A percentile compares a stretch with the other conserved stretches of the same genome.
Evolutionary conservation across 1,140 invertebrate genomes (phyloP).

Genomic region (Drosophila ananassae): DNA sequence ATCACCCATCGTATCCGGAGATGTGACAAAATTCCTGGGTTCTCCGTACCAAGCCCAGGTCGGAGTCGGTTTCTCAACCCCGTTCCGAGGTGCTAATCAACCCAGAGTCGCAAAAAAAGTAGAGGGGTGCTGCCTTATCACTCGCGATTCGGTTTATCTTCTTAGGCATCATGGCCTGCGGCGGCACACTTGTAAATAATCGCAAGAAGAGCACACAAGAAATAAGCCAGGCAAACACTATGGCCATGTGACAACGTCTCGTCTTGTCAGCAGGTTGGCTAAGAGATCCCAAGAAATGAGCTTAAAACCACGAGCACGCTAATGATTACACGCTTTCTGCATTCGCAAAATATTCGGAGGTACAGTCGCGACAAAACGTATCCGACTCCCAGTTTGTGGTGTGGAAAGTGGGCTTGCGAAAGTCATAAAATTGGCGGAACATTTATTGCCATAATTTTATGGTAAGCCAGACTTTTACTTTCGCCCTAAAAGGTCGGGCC

Average conservation of each 20-base stretch:
- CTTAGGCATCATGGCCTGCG: slow-evolving; percentile 33
- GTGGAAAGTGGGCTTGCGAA: slow-evolving; percentile 32
- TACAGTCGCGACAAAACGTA: slow-evolving; percentile 37
- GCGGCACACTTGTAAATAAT: slow-evolving; percentile 71
- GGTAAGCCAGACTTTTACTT: slow-evolving; percentile 28
- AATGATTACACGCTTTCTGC: slow-evolving; percentile 76
- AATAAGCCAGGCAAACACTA: slow-evolving; percentile 69
- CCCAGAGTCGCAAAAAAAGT: background rate
- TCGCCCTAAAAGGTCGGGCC: slow-evolving; percentile 3
- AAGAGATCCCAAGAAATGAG: slow-evolving; percentile 25
- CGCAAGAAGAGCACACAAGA: slow-evolving; percentile 45
- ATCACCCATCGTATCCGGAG: slow-evolving; percentile 40
- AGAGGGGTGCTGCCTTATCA: slow-evolving; percentile 16
- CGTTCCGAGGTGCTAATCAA: slow-evolving; percentile 34
- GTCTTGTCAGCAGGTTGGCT: slow-evolving; percentile 56
- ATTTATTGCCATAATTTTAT: slow-evolving; percentile 25
- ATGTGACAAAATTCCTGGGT: slow-evolving; percentile 1
- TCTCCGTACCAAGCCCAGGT: slow-evolving; percentile 1
- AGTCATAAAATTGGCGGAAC: slow-evolving; percentile 22
- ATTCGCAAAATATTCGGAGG: slow-evolving; percentile 25
- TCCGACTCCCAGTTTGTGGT: slow-evolving; percentile 22
- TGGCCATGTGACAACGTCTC: slow-evolving; percentile 59
- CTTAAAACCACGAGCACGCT: slow-evolving; percentile 58
- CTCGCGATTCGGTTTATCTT: slow-evolving; percentile 48
- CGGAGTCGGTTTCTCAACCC: slow-evolving; percentile 4